Base-by-base conservation (phyloP, 2,888 invertebrate species). In the Drosophila testacea region DNA sequence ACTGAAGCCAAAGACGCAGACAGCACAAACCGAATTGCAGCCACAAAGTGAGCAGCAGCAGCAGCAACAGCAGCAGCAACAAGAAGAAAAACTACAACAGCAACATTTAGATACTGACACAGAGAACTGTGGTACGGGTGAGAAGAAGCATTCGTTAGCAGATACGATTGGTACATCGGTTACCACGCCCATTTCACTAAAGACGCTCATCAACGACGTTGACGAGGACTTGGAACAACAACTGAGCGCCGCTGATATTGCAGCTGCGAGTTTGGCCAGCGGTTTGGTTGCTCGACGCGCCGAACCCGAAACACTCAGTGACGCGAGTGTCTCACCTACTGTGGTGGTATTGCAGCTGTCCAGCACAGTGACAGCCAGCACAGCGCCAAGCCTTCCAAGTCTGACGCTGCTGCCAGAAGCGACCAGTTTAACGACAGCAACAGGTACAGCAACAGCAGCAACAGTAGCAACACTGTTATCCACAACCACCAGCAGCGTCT, bases 141-240 rank as follows among this genome's bases (percentile, higher is more conserved):
- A 75, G 9, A 91, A 91, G 55, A 91, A 91, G 28, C 91, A 91
- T 42, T 91, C 91, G 34, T 57, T 91, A 9, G 91, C 91, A 11
- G 91, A 91, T 51, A 91, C 91, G 2, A 91, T 91, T 46, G 84
- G 83, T 16, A 91, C 91, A 7, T 91, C 91, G 59, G 91, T 83
- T 28, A 91, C 91, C 34, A 91, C 91, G 48, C 91, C 91, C 46
- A 90, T 90, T 27, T 91, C 91, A 1, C 63, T 91, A 16, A 91
- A 91, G 63, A 90, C 90, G 4, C 83, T 91, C 11, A 91, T 91
- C 55, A 90, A 91, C 90, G 91, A 90, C 89, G 91, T 81, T 55
- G 91, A 90, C 61, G 90, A 90, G 62, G 87, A 89, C 6, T 71
- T 86, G 44, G 83, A 83, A 16, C 79, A 84, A 51, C 89, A 83